Evolutionary conservation across 2,888 invertebrate species (phyloP).

Genomic region (Helleia helle): DNA sequence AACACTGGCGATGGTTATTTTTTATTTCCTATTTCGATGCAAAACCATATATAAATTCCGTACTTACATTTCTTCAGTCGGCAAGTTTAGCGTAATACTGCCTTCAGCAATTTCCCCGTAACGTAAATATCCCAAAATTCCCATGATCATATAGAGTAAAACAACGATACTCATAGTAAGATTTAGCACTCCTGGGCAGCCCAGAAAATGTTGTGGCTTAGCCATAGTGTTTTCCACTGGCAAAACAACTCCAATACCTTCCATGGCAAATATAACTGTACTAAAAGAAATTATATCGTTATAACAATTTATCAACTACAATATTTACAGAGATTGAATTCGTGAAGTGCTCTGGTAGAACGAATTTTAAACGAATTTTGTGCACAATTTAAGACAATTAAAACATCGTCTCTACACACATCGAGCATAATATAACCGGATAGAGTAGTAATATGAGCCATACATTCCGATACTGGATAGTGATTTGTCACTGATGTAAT

Average conservation of each 20-base stretch:
- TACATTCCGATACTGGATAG: too few relatives aligned
- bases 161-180: conserved; percentile 90
- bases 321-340: too few relatives aligned
- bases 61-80: conserved; percentile 77
- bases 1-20: too few relatives aligned
- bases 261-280: conserved; percentile 97
- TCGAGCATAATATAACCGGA: too few relatives aligned
- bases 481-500: too few relatives aligned
- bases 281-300: conserved; percentile 50
- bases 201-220: conserved; percentile 85
- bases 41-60: not conserved
- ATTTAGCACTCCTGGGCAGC: conserved; percentile 89
- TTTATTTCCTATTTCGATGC: too few relatives aligned
- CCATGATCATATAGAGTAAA: conserved; percentile 84
- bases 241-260: conserved; percentile 93
- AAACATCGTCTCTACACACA: too few relatives aligned
- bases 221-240: conserved; percentile 95
- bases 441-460: too few relatives aligned
- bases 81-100: conserved; percentile 90
- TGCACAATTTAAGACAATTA: too few relatives aligned
- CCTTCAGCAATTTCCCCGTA: conserved; percentile 81
- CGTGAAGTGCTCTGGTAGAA: too few relatives aligned
- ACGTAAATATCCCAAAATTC: conserved; percentile 91
- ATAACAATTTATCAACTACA: conserved; percentile 3
- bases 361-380: too few relatives aligned